phyloP scores from a whole-genome alignment of 1,140 invertebrate species.

The Euwallacea similis region DNA sequence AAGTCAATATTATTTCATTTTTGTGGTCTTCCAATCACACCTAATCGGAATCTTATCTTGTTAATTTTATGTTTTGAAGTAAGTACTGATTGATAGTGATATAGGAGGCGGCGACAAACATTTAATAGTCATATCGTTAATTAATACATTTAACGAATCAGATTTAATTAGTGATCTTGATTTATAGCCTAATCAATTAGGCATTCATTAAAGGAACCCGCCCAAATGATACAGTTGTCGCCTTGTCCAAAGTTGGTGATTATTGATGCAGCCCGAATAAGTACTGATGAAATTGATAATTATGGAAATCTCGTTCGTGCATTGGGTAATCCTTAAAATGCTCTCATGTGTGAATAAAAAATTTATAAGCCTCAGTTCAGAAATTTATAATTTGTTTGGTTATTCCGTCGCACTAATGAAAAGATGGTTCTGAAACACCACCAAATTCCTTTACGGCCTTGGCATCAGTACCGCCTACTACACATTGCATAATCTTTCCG shows the following conservation, averaged over 20 bases:
- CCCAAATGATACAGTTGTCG: slow-evolving; percentile 14
- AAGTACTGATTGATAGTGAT: slow-evolving; percentile 30
- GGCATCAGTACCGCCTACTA: too few species aligned
- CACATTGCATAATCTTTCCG: too few species aligned
- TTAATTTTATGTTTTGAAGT: slow-evolving; percentile 28
- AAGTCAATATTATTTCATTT: too few species aligned
- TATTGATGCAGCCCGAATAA: slow-evolving; percentile 4
- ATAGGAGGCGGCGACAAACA: slow-evolving; percentile 27
- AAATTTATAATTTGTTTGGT: too few species aligned
- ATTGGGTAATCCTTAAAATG: too few species aligned
- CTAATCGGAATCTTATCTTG: slow-evolving; percentile 17
- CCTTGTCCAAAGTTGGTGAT: slow-evolving; percentile 12
- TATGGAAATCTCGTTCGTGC: neutral
- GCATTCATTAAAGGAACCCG: slow-evolving; percentile 20
- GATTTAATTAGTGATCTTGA: slow-evolving; percentile 36
- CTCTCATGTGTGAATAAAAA: too few species aligned
- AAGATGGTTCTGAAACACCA: too few species aligned
- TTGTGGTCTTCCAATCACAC: too few species aligned
- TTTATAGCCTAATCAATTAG: slow-evolving; percentile 33
- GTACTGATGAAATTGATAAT: neutral
- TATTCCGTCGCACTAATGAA: too few species aligned
- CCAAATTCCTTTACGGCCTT: too few species aligned
- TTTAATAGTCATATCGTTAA: slow-evolving; percentile 25
- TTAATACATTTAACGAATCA: slow-evolving; percentile 33
- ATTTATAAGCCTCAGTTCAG: too few species aligned